Conservation (phyloP, 23 tunicate species). For the Ciona savignyi region DNA sequence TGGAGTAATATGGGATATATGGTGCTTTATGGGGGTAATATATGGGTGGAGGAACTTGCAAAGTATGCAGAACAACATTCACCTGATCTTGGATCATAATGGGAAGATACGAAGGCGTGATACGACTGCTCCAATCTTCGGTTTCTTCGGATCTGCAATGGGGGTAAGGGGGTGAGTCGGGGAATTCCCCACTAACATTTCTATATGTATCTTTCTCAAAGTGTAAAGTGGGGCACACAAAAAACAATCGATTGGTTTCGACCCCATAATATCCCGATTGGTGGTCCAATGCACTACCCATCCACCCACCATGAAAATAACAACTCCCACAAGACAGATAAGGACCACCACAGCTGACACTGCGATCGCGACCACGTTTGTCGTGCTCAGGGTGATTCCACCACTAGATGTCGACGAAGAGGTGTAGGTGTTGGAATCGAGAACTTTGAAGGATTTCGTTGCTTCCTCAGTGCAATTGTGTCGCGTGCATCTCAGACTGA, state of each 20-base stretch:
- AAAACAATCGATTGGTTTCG: no score
- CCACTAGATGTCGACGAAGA: constrained; percentile 2
- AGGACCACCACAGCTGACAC: constrained; percentile 31
- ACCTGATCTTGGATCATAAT: constrained; percentile 65
- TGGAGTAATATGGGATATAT: no score
- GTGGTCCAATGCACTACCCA: no score
- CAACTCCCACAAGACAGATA: constrained; percentile 14
- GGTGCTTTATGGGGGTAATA: no score
- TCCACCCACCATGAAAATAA: constrained; percentile 61
- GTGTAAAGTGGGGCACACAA: no score
- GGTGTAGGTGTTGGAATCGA: background rate
- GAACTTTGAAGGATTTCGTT: background rate
- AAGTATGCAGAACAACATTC: background rate
- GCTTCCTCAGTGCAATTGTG: background rate
- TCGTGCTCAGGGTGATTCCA: constrained; percentile 1
- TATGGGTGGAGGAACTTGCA: no score
- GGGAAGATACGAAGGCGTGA: constrained; percentile 66
- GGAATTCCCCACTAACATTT: no score
- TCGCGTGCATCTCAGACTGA: background rate
- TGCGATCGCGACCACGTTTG: constrained; percentile 53
- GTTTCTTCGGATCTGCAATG: constrained; percentile 38
- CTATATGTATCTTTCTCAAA: no score
- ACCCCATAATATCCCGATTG: no score
- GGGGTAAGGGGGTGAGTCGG: background rate
- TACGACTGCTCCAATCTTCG: constrained; percentile 34